Evolutionary conservation across 2,888 invertebrate genomes (phyloP).

Genomic region (Agrilus mali): DNA sequence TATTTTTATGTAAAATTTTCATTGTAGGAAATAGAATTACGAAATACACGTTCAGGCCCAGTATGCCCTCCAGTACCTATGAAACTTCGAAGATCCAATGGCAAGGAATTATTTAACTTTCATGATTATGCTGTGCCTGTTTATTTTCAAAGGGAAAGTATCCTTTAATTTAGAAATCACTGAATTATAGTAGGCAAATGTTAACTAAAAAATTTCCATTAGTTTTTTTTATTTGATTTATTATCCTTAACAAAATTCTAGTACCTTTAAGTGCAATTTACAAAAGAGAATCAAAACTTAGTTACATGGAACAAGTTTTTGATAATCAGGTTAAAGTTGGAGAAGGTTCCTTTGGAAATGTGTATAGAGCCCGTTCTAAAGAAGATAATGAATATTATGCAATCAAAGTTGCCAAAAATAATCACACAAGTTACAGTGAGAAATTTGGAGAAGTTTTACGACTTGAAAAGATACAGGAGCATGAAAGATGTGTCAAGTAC

Average conservation of each 20-base stretch:
- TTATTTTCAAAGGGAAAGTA: constrained; percentile 4
- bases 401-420: constrained; percentile 52
- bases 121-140: constrained; percentile 2
- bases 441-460: constrained; percentile 54
- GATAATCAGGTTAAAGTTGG: constrained; percentile 48
- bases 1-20: not conserved
- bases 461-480: constrained; percentile 52
- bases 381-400: constrained; percentile 58
- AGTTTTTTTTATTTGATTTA: not conserved
- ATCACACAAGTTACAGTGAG: constrained; percentile 41
- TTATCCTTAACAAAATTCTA: constrained; percentile 13
- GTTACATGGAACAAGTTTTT: constrained; percentile 59
- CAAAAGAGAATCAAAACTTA: constrained; percentile 26
- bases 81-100: not conserved
- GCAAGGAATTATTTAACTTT: not conserved
- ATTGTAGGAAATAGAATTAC: not conserved
- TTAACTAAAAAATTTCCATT: too few relatives aligned
- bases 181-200: too few relatives aligned
- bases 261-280: constrained; percentile 27
- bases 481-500: constrained; percentile 54
- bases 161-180: constrained; percentile 1
- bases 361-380: constrained; percentile 50
- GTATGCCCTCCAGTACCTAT: not conserved
- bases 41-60: not conserved
- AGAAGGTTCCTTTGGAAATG: constrained; percentile 65